A percentile compares a stretch with the other conserved stretches of the same genome.
These are phyloP conservation scores for Gadopsis marmoratus DNA, from an alignment of 2,797 vertebrate species.

Conservation along the genomic window DNA sequence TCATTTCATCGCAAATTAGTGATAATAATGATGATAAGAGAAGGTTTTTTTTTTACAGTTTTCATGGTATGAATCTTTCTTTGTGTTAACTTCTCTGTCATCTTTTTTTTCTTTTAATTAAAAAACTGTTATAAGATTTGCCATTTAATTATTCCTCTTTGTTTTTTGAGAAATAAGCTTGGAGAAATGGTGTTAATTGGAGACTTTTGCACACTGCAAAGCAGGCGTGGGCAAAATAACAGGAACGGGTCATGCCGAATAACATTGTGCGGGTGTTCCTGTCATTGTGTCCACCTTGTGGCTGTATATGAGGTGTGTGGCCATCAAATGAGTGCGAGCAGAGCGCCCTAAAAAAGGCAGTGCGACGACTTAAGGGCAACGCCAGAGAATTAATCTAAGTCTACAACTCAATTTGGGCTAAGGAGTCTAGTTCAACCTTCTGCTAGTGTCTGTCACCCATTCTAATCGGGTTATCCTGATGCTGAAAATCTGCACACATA, in stretches of 20 bases:
- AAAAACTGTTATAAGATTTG: conserved; percentile 1
- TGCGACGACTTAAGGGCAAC: background rate
- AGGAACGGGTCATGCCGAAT: background rate
- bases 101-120: conserved; percentile 4
- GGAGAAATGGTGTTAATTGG: conserved; percentile 13
- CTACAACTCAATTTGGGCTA: conserved; percentile 44
- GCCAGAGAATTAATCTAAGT: conserved; percentile 33
- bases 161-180: conserved; percentile 4
- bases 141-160: conserved; percentile 15
- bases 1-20: conserved; percentile 39
- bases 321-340: background rate
- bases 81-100: conserved; percentile 7
- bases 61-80: conserved; percentile 18
- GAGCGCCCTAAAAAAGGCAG: background rate
- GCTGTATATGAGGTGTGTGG: background rate
- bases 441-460: conserved; percentile 34
- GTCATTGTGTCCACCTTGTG: conserved; percentile 1
- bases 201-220: background rate
- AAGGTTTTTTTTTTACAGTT: conserved; percentile 24
- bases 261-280: background rate
- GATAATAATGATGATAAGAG: conserved; percentile 23
- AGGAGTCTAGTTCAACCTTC: conserved; percentile 45
- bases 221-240: background rate
- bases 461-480: conserved; percentile 39
- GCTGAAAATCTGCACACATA: background rate